Percentiles rank a stretch among this genome's conserved stretches.
Conservation (phyloP, 2,888 invertebrate genomes). For the Sesamia inferens region DNA sequence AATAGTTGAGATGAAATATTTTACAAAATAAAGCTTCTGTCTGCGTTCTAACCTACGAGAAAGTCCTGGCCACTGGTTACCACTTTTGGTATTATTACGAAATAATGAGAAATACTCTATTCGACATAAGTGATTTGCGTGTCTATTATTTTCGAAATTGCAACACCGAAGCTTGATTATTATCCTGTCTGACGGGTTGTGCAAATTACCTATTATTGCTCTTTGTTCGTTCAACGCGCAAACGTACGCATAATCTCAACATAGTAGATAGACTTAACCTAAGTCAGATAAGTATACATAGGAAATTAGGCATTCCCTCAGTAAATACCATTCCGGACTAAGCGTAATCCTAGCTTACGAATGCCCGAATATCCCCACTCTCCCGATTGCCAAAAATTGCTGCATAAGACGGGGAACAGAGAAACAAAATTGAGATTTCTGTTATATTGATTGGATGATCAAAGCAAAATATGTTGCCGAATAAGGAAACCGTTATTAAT, state of each 20-base stretch:
- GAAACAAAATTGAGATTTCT: slow-evolving; percentile 10
- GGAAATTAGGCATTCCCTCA: slow-evolving; percentile 38
- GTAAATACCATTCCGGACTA: slow-evolving; percentile 30
- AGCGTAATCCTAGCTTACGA: slow-evolving; percentile 47
- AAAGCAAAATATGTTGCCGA: slow-evolving; percentile 1
- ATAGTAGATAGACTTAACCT: slow-evolving; percentile 12
- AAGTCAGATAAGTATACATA: slow-evolving; percentile 6
- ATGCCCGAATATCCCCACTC: slow-evolving; percentile 9
- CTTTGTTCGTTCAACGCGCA: neutral
- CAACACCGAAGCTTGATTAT: slow-evolving; percentile 6
- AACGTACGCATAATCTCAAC: neutral
- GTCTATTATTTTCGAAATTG: slow-evolving; percentile 19
- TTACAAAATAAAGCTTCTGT: no score
- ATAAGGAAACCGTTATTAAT: neutral
- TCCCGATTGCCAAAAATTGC: slow-evolving; percentile 12
- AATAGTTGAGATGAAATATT: no score
- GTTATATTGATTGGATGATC: slow-evolving; percentile 2
- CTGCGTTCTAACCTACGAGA: no score
- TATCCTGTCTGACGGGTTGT: neutral
- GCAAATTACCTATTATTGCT: slow-evolving; percentile 23
- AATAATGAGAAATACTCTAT: slow-evolving; percentile 7
- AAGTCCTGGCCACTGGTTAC: no score
- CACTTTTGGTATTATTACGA: neutral
- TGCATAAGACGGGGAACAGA: slow-evolving; percentile 21
- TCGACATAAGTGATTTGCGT: neutral